Conservation (phyloP, 2,888 invertebrate genomes). For the Hermaeophaga mercurialis region DNA sequence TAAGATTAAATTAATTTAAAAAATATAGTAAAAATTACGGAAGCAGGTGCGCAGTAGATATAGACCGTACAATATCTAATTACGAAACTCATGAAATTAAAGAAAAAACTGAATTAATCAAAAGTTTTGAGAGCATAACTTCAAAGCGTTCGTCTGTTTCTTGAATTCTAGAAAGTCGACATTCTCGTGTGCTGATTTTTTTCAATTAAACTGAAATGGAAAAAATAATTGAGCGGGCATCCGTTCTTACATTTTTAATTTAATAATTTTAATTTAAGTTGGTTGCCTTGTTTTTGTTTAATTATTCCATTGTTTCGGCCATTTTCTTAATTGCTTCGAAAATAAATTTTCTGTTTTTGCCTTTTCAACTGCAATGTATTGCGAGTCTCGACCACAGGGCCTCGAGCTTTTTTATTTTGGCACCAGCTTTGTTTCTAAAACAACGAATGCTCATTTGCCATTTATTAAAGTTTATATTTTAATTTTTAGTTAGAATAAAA, state of each 20-base stretch:
- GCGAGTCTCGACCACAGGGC: conserved; percentile 39
- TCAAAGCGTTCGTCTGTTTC: not conserved
- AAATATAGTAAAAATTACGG: not conserved
- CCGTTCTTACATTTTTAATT: conserved; percentile 43
- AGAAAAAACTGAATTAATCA: conserved; percentile 5
- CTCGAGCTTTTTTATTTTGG: conserved; percentile 7
- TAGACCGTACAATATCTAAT: not conserved
- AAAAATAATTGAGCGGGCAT: conserved; percentile 13
- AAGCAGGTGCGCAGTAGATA: not conserved
- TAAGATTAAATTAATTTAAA: too few relatives aligned
- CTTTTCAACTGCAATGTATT: conserved; percentile 7
- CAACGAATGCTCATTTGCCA: too few relatives aligned
- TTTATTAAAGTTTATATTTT: too few relatives aligned
- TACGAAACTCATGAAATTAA: conserved; percentile 1
- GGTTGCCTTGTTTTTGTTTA: conserved; percentile 43
- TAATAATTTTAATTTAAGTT: conserved; percentile 46
- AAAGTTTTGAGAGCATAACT: conserved; percentile 1
- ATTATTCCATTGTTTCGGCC: conserved; percentile 49
- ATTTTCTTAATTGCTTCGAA: conserved; percentile 49
- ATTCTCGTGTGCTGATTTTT: conserved; percentile 11
- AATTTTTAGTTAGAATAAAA: too few relatives aligned
- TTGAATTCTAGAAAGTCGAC: conserved; percentile 4
- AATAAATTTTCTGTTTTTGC: conserved; percentile 42
- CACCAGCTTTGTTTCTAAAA: not conserved
- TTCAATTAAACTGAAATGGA: conserved; percentile 14